These are phyloP conservation scores for Leptodactylus fuscus DNA, from an alignment of 2,113 vertebrate species.

Conservation along the genomic window DNA sequence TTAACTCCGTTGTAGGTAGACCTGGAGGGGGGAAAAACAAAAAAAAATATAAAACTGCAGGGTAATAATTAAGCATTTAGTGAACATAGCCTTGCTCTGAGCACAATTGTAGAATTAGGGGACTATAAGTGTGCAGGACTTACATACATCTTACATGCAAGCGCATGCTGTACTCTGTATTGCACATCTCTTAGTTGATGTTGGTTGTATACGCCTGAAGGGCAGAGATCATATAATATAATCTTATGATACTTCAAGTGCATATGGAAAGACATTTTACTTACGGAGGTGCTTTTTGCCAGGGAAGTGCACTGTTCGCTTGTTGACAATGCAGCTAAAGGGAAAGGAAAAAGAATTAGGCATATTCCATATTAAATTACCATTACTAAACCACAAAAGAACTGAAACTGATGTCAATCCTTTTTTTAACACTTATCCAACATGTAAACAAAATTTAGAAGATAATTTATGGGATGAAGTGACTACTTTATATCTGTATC, in stretches of 20 bases:
- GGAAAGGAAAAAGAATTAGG: neutral
- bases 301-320: constrained; percentile 69
- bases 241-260: neutral
- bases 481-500: neutral
- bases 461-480: neutral
- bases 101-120: neutral
- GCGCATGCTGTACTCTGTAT: no score
- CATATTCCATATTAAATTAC: neutral
- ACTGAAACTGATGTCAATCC: neutral
- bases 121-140: no score
- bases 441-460: neutral
- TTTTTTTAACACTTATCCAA: neutral
- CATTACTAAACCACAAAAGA: neutral
- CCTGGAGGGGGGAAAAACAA: no score
- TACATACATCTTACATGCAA: no score
- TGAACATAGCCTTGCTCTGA: neutral
- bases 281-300: constrained; percentile 73
- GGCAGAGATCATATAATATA: neutral
- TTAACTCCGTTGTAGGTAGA: no score
- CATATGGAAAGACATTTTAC: constrained; percentile 63
- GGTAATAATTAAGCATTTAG: no score
- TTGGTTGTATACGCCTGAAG: neutral
- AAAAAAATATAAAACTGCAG: no score
- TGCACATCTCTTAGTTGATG: no score
- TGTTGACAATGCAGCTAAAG: constrained; percentile 59